Conservation (phyloP, 2,113 vertebrate species). For the Aphyosemion australe region DNA sequence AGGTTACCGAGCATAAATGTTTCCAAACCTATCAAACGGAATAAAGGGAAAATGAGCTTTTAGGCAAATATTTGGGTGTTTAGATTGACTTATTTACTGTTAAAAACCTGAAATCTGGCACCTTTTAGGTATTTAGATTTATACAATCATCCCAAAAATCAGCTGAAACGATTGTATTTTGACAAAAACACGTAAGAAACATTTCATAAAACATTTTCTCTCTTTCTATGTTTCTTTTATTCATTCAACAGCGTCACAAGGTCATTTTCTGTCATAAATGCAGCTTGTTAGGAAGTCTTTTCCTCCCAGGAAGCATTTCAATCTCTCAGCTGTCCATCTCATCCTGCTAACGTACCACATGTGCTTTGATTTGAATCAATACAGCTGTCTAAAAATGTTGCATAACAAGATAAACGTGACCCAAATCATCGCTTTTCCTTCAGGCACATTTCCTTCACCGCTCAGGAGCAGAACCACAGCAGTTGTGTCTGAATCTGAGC, state of each 20-base stretch:
- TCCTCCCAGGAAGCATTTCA: neutral
- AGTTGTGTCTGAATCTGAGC: neutral
- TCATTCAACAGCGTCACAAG: too few relatives aligned
- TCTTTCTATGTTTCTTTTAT: too few relatives aligned
- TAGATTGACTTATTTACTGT: neutral
- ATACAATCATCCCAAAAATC: too few relatives aligned
- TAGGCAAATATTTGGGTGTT: too few relatives aligned
- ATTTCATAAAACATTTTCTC: too few relatives aligned
- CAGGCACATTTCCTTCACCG: neutral
- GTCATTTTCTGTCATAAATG: too few relatives aligned
- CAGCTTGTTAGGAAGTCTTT: neutral
- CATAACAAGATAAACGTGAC: neutral
- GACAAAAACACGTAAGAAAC: too few relatives aligned
- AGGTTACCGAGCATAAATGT: neutral
- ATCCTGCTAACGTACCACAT: neutral
- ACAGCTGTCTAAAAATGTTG: neutral
- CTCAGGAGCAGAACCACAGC: neutral
- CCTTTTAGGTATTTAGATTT: too few relatives aligned
- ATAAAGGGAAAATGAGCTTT: too few relatives aligned
- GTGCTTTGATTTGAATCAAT: conserved; percentile 11
- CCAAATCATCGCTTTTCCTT: neutral
- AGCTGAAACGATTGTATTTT: too few relatives aligned
- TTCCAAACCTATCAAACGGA: neutral
- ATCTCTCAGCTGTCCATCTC: neutral
- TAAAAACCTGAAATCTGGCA: too few relatives aligned